Conservation (phyloP, 2,113 vertebrate species). For the Shinisaurus crocodilurus region DNA sequence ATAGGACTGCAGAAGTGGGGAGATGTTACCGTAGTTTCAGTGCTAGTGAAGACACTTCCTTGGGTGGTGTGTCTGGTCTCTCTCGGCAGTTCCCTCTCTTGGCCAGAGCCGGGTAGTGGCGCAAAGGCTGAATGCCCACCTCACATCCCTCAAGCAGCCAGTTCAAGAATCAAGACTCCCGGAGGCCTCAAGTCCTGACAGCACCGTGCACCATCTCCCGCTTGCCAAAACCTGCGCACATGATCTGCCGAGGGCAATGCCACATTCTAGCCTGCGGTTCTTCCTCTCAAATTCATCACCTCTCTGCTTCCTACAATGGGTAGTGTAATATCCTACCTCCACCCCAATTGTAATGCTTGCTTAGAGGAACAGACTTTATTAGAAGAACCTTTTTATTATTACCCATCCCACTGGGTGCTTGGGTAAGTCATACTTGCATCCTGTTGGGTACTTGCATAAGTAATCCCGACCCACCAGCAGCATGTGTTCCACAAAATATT, state of each 20-base stretch:
- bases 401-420: too few species aligned
- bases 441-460: too few species aligned
- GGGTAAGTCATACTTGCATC: too few species aligned
- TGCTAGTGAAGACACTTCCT: neutral
- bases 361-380: neutral
- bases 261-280: neutral
- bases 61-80: neutral
- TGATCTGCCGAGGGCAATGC: too few species aligned
- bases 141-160: neutral
- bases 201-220: neutral
- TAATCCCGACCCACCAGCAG: neutral
- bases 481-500: neutral
- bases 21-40: neutral
- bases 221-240: neutral
- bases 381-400: neutral
- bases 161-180: too few species aligned
- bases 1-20: neutral
- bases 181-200: neutral
- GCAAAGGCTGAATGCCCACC: neutral
- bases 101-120: neutral
- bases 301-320: neutral
- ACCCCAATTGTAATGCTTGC: neutral
- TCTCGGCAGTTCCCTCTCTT: neutral
- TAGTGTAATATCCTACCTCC: neutral
- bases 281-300: neutral